Evolutionary conservation across 2,113 vertebrate genomes (phyloP).

Genomic region (Manacus vitellinus): DNA sequence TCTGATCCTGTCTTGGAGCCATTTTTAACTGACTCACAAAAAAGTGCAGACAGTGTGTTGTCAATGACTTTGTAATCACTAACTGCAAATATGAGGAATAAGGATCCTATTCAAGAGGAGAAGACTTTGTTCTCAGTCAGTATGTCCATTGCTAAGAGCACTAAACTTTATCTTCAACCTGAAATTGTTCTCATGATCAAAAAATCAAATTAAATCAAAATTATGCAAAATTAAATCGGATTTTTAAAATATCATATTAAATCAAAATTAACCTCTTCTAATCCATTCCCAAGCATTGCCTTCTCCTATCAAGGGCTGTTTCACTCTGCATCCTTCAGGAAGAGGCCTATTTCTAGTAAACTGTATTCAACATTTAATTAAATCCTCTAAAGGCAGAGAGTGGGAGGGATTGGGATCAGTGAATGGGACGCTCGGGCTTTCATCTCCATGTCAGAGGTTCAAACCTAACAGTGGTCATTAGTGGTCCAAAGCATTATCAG

Average conservation of each 20-base stretch:
- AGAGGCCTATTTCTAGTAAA: not conserved
- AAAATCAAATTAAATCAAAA: not conserved
- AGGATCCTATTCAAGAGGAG: not conserved
- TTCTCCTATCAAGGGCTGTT: not conserved
- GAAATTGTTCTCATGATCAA: not conserved
- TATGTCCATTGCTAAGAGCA: not conserved
- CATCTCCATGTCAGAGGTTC: constrained; percentile 38
- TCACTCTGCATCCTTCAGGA: not conserved
- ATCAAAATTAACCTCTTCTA: not conserved
- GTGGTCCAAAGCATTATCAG: not conserved
- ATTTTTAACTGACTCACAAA: not conserved
- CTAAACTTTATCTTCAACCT: not conserved
- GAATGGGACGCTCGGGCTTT: not conserved
- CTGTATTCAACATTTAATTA: not conserved
- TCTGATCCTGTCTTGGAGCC: not conserved
- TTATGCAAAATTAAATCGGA: not conserved
- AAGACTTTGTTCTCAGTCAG: not conserved
- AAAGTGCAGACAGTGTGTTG: not conserved
- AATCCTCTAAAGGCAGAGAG: not conserved
- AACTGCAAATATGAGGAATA: not conserved
- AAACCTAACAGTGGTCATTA: not conserved
- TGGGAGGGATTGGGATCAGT: not conserved
- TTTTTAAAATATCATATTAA: not conserved
- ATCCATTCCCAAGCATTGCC: not conserved
- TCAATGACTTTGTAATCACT: not conserved